Conservation (phyloP, 2,888 invertebrate genomes). For the Prosapia bicincta region DNA sequence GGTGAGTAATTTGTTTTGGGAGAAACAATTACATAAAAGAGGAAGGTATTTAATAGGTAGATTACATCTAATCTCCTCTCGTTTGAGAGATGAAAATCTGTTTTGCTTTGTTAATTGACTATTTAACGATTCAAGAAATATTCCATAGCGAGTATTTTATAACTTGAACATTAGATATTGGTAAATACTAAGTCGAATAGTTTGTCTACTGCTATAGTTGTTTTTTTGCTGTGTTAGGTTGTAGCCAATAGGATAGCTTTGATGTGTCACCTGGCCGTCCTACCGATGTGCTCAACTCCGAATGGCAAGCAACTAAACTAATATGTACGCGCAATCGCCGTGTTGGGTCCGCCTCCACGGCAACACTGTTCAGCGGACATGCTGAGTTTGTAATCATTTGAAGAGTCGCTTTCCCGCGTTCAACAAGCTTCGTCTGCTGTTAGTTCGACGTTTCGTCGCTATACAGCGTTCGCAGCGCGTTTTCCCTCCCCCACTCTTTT, state of each 20-base stretch:
- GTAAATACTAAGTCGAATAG: not conserved
- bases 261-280: slow-evolving; percentile 2
- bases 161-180: not conserved
- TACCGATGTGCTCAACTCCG: not conserved
- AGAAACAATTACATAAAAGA: no score
- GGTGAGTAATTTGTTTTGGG: no score
- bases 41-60: not conserved
- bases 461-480: not conserved
- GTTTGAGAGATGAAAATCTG: no score
- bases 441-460: not conserved
- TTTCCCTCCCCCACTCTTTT: not conserved
- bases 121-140: not conserved
- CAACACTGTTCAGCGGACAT: not conserved
- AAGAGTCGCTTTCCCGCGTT: not conserved
- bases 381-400: not conserved
- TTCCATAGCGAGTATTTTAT: not conserved
- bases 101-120: not conserved
- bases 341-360: not conserved
- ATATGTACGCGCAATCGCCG: not conserved
- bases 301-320: not conserved
- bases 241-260: not conserved
- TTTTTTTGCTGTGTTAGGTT: not conserved
- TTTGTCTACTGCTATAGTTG: not conserved
- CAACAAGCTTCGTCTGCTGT: slow-evolving; percentile 2
- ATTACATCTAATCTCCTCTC: no score